phyloP scores from a whole-genome alignment of 2,797 vertebrate genomes.

The Peromyscus melanophrys region DNA sequence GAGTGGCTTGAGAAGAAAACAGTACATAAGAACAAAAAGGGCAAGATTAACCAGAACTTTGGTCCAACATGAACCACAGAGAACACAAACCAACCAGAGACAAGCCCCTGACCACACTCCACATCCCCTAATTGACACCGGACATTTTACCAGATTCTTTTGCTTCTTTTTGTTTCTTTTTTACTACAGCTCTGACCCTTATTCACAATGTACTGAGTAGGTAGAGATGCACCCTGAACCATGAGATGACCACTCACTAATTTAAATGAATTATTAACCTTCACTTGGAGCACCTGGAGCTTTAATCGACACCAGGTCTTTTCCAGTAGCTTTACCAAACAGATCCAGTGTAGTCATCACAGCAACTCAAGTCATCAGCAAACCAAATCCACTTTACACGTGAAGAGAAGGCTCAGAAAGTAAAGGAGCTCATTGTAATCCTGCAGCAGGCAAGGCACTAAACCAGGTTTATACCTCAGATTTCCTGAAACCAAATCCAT shows the following conservation, averaged over 20 bases:
- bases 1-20: background rate
- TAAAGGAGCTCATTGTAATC: background rate
- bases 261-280: slow-evolving; percentile 1
- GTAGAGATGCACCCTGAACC: background rate
- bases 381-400: background rate
- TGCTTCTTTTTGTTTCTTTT: background rate
- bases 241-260: background rate
- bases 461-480: background rate
- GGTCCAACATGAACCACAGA: background rate
- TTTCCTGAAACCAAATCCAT: background rate
- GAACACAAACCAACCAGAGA: background rate
- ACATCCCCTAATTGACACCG: background rate
- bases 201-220: background rate
- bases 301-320: background rate
- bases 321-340: background rate
- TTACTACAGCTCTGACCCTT: background rate
- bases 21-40: background rate
- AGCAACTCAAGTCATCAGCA: background rate
- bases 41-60: background rate
- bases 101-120: background rate
- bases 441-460: background rate
- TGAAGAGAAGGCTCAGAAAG: background rate
- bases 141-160: background rate
- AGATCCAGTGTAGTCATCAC: background rate
- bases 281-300: background rate